These are phyloP conservation scores for Microchirus variegatus DNA, from an alignment of 2,797 vertebrate genomes.

Conservation along the genomic window DNA sequence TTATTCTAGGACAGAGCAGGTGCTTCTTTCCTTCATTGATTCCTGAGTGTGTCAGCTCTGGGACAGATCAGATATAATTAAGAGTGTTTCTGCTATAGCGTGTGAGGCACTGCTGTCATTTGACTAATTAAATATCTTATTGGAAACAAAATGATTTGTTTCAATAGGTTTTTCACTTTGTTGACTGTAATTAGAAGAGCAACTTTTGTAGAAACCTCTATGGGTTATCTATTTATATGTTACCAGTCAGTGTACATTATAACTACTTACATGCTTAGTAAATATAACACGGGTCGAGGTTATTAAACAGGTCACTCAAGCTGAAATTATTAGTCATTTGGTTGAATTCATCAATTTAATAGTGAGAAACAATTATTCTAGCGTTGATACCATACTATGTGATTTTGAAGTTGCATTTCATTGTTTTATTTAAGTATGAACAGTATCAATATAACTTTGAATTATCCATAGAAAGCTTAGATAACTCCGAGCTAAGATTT, in stretches of 20 bases:
- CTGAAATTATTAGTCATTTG: conserved; percentile 21
- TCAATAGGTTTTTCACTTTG: neutral
- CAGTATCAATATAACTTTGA: too few species aligned
- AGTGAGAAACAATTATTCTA: too few species aligned
- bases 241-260: too few species aligned
- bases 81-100: conserved; percentile 20
- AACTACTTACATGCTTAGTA: conserved; percentile 10
- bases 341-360: conserved; percentile 14
- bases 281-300: conserved; percentile 19
- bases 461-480: too few species aligned
- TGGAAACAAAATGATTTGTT: neutral
- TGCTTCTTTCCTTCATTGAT: conserved; percentile 30
- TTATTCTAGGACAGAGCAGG: conserved; percentile 11
- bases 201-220: too few species aligned
- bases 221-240: too few species aligned
- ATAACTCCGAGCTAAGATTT: too few species aligned
- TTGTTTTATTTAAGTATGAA: too few species aligned
- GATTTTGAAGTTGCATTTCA: too few species aligned
- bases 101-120: conserved; percentile 17
- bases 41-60: conserved; percentile 30
- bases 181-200: too few species aligned
- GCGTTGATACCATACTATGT: too few species aligned
- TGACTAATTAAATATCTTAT: neutral
- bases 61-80: conserved; percentile 20
- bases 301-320: conserved; percentile 23